Evolutionary conservation across 2,888 invertebrate species (phyloP).

Genomic region (Syritta pipiens): DNA sequence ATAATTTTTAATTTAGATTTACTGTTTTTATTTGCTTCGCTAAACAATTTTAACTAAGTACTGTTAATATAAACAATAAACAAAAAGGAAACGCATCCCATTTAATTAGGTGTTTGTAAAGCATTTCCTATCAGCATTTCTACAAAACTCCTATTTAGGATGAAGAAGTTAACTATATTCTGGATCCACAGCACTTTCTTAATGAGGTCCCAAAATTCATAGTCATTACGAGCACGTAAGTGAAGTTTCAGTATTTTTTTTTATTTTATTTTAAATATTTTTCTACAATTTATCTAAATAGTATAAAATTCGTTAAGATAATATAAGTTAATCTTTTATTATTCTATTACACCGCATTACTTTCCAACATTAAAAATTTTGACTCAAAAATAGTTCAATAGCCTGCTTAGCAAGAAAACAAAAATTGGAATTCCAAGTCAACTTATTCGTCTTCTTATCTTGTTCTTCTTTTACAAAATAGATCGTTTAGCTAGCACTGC

Average conservation of each 20-base stretch:
- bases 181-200: conserved; percentile 31
- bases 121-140: conserved; percentile 14
- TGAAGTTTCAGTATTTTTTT: conserved; percentile 3
- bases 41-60: conserved; percentile 8
- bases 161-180: too few species aligned
- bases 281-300: conserved; percentile 55
- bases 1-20: conserved; percentile 12
- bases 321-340: conserved; percentile 28
- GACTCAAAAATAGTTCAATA: conserved; percentile 34
- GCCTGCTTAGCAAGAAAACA: conserved; percentile 22
- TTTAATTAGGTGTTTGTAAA: conserved; percentile 40
- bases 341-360: conserved; percentile 29
- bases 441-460: conserved; percentile 24
- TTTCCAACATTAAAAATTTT: conserved; percentile 24
- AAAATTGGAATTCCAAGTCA: conserved; percentile 37
- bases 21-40: conserved; percentile 44
- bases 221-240: conserved; percentile 31
- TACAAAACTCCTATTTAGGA: background rate
- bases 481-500: too few species aligned
- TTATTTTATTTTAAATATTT: conserved; percentile 21
- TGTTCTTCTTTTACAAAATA: conserved; percentile 7
- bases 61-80: conserved; percentile 17
- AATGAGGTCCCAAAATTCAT: conserved; percentile 41
- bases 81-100: conserved; percentile 48
- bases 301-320: conserved; percentile 64